phyloP scores from a whole-genome alignment of 37 sponge, comb jelly and placozoan species.

The Oscarella lobularis region DNA sequence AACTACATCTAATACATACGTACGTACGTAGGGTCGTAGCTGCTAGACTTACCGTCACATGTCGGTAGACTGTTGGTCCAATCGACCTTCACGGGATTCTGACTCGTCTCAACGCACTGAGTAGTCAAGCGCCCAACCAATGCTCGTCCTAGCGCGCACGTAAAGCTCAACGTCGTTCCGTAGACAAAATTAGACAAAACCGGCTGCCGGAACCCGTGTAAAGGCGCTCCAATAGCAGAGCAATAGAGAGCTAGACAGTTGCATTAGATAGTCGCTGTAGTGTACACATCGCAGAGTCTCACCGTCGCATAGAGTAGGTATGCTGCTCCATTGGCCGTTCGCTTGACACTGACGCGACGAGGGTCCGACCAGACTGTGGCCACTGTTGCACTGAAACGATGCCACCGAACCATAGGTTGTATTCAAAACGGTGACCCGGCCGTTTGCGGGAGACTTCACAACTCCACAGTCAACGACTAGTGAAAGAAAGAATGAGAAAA shows the following conservation, averaged over 20 bases:
- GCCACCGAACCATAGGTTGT: background rate
- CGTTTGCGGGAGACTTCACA: background rate
- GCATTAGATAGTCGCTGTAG: too few relatives aligned
- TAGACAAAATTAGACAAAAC: background rate
- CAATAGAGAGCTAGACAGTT: background rate
- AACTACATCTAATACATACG: too few relatives aligned
- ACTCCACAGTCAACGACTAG: background rate
- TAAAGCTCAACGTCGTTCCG: background rate
- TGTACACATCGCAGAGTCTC: too few relatives aligned
- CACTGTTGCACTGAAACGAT: background rate
- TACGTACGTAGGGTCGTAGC: too few relatives aligned
- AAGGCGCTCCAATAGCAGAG: background rate
- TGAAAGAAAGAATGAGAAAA: background rate
- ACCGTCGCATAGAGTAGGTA: background rate
- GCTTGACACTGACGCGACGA: background rate
- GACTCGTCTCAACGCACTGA: background rate
- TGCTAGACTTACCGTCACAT: background rate
- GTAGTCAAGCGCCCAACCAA: background rate
- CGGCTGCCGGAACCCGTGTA: background rate
- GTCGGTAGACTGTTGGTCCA: background rate
- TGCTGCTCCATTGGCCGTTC: background rate
- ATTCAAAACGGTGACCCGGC: background rate
- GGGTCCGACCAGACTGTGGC: background rate
- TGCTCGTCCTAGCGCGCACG: background rate
- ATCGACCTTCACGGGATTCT: background rate